A percentile compares a stretch with the other conserved stretches of the same genome.
These are phyloP conservation scores for Lepidostoma basale DNA, from an alignment of 1,140 invertebrate species.

Conservation along the genomic window DNA sequence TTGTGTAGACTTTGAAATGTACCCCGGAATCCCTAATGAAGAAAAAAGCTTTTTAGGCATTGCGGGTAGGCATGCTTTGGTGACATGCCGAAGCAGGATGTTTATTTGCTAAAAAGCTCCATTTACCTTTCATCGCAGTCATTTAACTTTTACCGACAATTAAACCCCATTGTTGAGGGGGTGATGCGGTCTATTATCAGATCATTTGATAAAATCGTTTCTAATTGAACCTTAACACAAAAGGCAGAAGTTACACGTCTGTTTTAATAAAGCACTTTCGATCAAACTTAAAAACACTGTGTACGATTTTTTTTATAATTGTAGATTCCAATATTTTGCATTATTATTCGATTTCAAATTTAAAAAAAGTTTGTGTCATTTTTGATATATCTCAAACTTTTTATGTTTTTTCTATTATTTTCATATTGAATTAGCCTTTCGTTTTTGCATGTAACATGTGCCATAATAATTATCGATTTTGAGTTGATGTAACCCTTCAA, in stretches of 20 bases:
- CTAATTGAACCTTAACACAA: slow-evolving; percentile 14
- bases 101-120: slow-evolving; percentile 14
- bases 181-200: neutral
- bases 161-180: neutral
- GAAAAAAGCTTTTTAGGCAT: neutral
- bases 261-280: too few species aligned
- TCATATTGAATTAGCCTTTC: too few species aligned
- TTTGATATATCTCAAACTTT: too few species aligned
- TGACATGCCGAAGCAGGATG: slow-evolving; percentile 11
- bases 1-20: neutral
- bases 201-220: slow-evolving; percentile 15
- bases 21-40: neutral
- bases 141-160: slow-evolving; percentile 6
- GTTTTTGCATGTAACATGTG: too few species aligned
- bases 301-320: too few species aligned
- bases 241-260: neutral
- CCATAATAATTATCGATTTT: too few species aligned
- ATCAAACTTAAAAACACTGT: too few species aligned
- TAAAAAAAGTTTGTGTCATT: too few species aligned
- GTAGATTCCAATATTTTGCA: too few species aligned
- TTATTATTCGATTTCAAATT: too few species aligned
- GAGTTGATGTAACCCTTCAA: too few species aligned
- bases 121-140: neutral
- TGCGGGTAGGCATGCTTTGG: neutral
- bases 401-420: too few species aligned